Conservation (phyloP, 2,888 invertebrate species). For the Sabatieria punctata region DNA sequence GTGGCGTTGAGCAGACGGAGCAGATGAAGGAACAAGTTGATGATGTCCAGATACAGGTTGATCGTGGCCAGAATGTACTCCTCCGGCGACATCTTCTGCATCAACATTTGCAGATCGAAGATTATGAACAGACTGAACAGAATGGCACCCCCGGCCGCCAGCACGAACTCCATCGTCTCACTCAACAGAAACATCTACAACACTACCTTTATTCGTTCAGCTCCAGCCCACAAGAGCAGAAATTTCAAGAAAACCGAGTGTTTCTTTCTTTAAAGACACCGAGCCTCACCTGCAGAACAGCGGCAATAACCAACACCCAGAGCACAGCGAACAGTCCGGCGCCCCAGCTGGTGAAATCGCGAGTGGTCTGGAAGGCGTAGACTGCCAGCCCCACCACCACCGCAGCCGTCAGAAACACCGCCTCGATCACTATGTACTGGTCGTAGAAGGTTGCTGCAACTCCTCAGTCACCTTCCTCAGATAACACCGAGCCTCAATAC, state of each 20-base stretch:
- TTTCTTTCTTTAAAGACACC: neutral
- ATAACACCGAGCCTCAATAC: no score
- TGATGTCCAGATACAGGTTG: slow-evolving; percentile 66
- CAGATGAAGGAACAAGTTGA: slow-evolving; percentile 65
- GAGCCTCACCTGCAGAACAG: slow-evolving; percentile 42
- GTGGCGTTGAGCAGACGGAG: slow-evolving; percentile 58
- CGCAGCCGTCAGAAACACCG: slow-evolving; percentile 54
- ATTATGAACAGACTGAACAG: slow-evolving; percentile 64
- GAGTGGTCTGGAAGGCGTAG: slow-evolving; percentile 68
- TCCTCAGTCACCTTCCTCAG: no score
- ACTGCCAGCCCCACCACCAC: slow-evolving; percentile 55
- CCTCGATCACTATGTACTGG: slow-evolving; percentile 55
- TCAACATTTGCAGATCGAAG: slow-evolving; percentile 65
- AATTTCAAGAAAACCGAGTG: neutral
- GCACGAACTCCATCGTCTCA: slow-evolving; percentile 48
- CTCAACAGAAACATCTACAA: slow-evolving; percentile 55
- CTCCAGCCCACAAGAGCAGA: neutral
- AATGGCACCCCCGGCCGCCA: slow-evolving; percentile 50
- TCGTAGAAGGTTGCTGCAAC: slow-evolving; percentile 54
- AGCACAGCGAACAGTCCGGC: slow-evolving; percentile 34
- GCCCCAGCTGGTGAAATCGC: slow-evolving; percentile 52
- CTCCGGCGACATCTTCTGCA: slow-evolving; percentile 58
- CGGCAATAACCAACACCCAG: slow-evolving; percentile 48
- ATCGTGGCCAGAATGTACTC: slow-evolving; percentile 73
- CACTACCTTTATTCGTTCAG: no score